Percentiles rank a stretch among this genome's conserved stretches.
phyloP scores from a whole-genome alignment of 1,140 invertebrate species.

The Psix sp. region DNA sequence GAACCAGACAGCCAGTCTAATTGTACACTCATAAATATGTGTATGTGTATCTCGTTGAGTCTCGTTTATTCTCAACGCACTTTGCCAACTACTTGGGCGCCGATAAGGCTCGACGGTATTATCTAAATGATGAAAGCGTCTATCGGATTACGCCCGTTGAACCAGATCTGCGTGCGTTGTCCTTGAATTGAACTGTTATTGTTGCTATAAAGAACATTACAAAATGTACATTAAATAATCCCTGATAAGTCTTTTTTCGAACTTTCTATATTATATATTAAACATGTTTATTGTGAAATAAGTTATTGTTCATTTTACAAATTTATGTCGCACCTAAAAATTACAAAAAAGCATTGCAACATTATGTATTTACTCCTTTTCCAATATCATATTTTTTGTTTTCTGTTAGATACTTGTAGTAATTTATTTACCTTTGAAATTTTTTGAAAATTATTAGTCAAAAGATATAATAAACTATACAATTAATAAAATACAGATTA shows the following conservation, averaged over 20 bases:
- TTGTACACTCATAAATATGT: slow-evolving; percentile 34
- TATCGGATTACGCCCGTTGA: slow-evolving; percentile 54
- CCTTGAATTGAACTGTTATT: slow-evolving; percentile 42
- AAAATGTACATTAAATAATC: slow-evolving; percentile 20
- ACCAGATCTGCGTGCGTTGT: slow-evolving; percentile 38
- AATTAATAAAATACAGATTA: too few relatives aligned
- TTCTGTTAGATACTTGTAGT: too few relatives aligned
- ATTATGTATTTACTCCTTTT: too few relatives aligned
- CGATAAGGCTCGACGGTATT: slow-evolving; percentile 34
- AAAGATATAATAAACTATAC: too few relatives aligned
- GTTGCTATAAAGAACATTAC: slow-evolving; percentile 22
- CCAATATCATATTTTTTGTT: too few relatives aligned
- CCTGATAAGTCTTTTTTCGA: not conserved
- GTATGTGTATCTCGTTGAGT: slow-evolving; percentile 9
- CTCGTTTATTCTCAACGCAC: slow-evolving; percentile 22
- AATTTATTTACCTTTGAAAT: too few relatives aligned
- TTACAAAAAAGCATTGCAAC: too few relatives aligned
- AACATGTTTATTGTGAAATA: not conserved
- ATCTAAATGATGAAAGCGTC: slow-evolving; percentile 51
- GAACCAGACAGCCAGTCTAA: slow-evolving; percentile 19
- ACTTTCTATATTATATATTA: too few relatives aligned
- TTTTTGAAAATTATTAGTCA: too few relatives aligned
- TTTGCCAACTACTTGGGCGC: slow-evolving; percentile 17
- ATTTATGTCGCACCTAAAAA: too few relatives aligned
- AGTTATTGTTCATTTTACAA: too few relatives aligned